These are phyloP conservation scores for Neomonachus schauinslandi DNA, from an alignment of 2,113 vertebrate genomes.

Conservation along the genomic window DNA sequence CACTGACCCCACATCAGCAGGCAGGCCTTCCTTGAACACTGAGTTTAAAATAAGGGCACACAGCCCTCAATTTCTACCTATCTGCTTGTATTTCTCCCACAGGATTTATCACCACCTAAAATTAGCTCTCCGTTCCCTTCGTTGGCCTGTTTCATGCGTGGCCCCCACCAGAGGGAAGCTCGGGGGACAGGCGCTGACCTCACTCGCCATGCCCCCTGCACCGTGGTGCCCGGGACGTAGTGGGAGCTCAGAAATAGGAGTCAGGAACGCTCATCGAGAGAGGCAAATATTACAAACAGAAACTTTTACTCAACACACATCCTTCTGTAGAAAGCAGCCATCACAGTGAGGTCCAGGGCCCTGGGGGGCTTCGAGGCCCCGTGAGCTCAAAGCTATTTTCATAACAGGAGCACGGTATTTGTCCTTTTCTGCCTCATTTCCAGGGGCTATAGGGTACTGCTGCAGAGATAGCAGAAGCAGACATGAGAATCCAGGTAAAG, in stretches of 20 bases:
- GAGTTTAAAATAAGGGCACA: not conserved
- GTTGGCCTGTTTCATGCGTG: not conserved
- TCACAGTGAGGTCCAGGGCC: not conserved
- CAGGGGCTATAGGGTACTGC: accelerated
- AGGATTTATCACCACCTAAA: not conserved
- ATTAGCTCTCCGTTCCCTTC: not conserved
- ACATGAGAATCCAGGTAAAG: not conserved
- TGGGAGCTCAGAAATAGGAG: not conserved
- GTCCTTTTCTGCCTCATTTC: not conserved
- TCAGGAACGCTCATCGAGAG: not conserved
- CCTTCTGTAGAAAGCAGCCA: not conserved
- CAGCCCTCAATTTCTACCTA: not conserved
- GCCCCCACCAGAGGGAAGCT: not conserved
- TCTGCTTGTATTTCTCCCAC: accelerated
- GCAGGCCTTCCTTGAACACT: not conserved
- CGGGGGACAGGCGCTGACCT: not conserved
- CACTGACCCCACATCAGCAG: not conserved
- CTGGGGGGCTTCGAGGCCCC: not conserved
- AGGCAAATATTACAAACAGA: too few relatives aligned
- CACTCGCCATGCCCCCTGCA: not conserved
- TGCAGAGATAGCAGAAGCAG: accelerated
- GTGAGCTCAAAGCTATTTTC: not conserved
- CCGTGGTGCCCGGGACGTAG: not conserved
- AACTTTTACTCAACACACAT: not conserved
- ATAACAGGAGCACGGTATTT: not conserved